A percentile compares a stretch with the other conserved stretches of the same genome.
Conservation (phyloP, 2,113 vertebrate species). For the Clarias magur region DNA sequence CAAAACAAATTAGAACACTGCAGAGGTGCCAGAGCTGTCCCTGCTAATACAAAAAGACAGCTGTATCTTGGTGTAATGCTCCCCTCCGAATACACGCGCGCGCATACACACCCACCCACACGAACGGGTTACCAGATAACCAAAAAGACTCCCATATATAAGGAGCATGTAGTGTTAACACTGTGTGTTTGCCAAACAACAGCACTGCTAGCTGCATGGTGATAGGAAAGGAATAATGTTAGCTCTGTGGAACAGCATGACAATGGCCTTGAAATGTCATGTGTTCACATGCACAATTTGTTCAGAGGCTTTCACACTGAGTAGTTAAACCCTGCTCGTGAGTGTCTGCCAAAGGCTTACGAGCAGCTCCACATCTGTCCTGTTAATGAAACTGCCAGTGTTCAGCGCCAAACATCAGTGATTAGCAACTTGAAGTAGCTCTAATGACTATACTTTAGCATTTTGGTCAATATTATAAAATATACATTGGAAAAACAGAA, state of each 20-base stretch:
- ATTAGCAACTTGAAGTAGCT: slow-evolving; percentile 10
- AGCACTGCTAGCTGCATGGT: not conserved
- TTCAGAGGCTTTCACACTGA: slow-evolving; percentile 27
- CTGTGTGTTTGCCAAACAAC: slow-evolving; percentile 11
- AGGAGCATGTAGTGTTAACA: slow-evolving; percentile 31
- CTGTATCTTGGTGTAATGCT: slow-evolving; percentile 35
- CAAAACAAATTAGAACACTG: slow-evolving; percentile 56
- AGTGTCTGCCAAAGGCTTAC: slow-evolving; percentile 28
- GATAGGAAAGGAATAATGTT: slow-evolving; percentile 1
- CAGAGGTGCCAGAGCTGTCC: slow-evolving; percentile 41
- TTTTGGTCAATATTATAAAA: slow-evolving; percentile 1
- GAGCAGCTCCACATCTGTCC: slow-evolving; percentile 43
- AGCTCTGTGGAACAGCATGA: slow-evolving; percentile 29
- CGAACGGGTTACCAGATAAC: too few relatives aligned
- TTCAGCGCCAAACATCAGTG: slow-evolving; percentile 38
- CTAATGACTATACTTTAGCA: not conserved
- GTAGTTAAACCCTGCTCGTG: slow-evolving; percentile 19
- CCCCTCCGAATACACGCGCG: slow-evolving; percentile 20
- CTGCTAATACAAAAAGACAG: slow-evolving; percentile 43
- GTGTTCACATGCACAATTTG: slow-evolving; percentile 44
- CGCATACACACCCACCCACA: not conserved
- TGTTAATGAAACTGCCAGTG: slow-evolving; percentile 26
- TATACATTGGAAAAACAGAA: not conserved
- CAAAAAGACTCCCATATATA: not conserved
- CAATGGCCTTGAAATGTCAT: slow-evolving; percentile 51